phyloP scores from a whole-genome alignment of 2,113 vertebrate genomes.

The Atrichornis clamosus region DNA sequence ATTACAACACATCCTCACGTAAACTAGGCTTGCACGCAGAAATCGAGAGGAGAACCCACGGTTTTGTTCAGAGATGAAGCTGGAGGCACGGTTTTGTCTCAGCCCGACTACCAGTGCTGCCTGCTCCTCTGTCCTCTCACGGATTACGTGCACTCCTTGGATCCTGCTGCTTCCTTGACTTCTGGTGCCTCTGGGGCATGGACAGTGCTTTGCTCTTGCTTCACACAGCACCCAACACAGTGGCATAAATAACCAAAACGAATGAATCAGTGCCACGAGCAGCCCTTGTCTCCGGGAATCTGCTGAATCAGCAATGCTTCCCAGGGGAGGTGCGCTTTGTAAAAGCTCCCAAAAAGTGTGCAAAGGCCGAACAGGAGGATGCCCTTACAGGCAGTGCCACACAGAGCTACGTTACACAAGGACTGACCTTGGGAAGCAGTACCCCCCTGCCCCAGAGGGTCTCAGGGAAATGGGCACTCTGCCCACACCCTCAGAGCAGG shows the following conservation, averaged over 20 bases:
- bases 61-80: neutral
- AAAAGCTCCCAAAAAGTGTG: neutral
- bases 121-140: neutral
- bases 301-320: constrained; percentile 55
- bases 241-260: neutral
- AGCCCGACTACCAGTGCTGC: neutral
- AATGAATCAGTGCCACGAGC: constrained; percentile 53
- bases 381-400: neutral
- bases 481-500: neutral
- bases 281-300: constrained; percentile 45
- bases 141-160: neutral
- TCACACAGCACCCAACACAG: constrained; percentile 11
- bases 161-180: neutral
- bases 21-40: rapidly evolving
- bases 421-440: neutral
- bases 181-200: neutral
- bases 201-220: neutral
- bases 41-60: neutral
- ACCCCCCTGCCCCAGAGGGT: neutral
- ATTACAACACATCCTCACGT: neutral
- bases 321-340: neutral
- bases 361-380: neutral
- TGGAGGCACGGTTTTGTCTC: neutral
- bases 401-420: neutral
- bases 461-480: neutral